Evolutionary conservation across 2,113 vertebrate genomes (phyloP).

Genomic region (Channa argus): DNA sequence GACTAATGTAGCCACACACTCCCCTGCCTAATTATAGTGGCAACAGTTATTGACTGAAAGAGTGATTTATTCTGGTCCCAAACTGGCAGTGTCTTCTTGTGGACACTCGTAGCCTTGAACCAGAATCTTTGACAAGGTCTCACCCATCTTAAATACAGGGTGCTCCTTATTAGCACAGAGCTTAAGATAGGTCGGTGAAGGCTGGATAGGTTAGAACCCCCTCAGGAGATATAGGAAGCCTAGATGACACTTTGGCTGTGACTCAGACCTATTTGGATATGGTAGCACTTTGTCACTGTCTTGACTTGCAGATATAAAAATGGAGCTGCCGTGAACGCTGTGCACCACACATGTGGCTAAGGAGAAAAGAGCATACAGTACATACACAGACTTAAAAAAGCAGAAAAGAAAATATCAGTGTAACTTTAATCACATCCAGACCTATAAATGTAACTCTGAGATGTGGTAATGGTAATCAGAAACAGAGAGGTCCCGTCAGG

Average conservation of each 20-base stretch:
- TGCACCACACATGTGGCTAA: conserved; percentile 33
- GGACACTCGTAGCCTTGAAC: conserved; percentile 41
- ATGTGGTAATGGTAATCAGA: conserved; percentile 76
- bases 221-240: conserved; percentile 51
- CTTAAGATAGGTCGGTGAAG: conserved; percentile 61
- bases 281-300: conserved; percentile 68
- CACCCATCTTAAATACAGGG: conserved; percentile 58
- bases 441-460: conserved; percentile 59
- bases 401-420: conserved; percentile 64
- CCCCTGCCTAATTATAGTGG: conserved; percentile 90
- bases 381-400: conserved; percentile 18
- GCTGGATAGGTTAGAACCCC: conserved; percentile 48
- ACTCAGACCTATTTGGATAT: conserved; percentile 62
- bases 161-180: conserved; percentile 60
- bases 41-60: conserved; percentile 87
- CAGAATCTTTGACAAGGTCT: conserved; percentile 49
- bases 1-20: conserved; percentile 80
- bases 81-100: conserved; percentile 40
- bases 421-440: conserved; percentile 69
- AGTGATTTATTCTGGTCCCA: conserved; percentile 50
- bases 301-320: conserved; percentile 63
- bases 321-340: conserved; percentile 19
- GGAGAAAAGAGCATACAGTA: conserved; percentile 31
- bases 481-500: conserved; percentile 72
- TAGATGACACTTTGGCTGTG: conserved; percentile 71